Percentiles rank a stretch among this genome's conserved stretches.
These are phyloP conservation scores for Dasyornis broadbenti DNA, from an alignment of 2,113 vertebrate genomes.

Conservation along the genomic window DNA sequence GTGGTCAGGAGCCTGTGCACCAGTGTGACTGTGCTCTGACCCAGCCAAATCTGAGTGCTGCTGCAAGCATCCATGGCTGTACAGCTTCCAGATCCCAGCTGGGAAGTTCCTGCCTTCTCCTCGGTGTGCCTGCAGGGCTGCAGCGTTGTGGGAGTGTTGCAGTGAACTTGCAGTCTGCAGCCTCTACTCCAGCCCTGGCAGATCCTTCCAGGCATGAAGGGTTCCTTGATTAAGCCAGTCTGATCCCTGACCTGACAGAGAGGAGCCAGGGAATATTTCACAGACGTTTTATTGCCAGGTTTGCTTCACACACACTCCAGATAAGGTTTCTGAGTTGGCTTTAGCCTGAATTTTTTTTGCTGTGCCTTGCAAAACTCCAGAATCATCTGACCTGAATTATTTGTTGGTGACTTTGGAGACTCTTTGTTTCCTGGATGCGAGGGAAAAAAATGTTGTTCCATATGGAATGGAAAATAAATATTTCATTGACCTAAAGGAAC, in stretches of 20 bases:
- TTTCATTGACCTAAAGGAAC: background rate
- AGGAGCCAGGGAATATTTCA: background rate
- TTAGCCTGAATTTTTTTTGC: background rate
- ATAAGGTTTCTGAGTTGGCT: constrained; percentile 14
- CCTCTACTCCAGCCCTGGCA: background rate
- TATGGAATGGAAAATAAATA: background rate
- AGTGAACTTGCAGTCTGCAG: background rate
- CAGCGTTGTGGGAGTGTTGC: background rate
- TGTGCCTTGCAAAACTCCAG: background rate
- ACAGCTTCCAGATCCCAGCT: background rate
- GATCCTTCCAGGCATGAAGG: background rate
- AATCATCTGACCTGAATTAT: background rate
- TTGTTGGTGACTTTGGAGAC: background rate
- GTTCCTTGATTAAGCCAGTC: background rate
- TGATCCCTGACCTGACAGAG: background rate
- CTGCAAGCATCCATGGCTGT: accelerated
- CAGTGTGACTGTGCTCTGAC: background rate
- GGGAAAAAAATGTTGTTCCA: background rate
- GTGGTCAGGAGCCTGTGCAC: too few species aligned
- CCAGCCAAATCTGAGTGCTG: background rate
- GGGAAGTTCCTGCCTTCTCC: background rate
- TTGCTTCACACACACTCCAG: background rate
- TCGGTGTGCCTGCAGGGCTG: accelerated
- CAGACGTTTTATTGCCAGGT: background rate
- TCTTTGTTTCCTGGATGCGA: background rate